Conservation (phyloP, 2,797 vertebrate species). For the Sparidentex hasta region DNA sequence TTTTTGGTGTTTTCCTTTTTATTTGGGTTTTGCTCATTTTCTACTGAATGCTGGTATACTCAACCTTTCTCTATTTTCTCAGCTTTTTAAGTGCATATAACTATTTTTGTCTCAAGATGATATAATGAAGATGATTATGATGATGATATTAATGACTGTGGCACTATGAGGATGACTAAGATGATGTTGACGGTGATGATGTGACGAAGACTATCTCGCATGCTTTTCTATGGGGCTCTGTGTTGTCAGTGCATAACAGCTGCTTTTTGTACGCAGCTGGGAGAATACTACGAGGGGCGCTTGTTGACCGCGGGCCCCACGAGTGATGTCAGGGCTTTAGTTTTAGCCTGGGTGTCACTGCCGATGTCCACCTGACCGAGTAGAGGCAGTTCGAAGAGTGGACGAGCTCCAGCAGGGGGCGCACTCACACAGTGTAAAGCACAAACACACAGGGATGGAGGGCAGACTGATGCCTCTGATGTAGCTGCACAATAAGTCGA, state of each 20-base stretch:
- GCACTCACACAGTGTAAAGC: slow-evolving; percentile 49
- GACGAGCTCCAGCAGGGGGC: slow-evolving; percentile 67
- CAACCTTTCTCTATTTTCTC: slow-evolving; percentile 82
- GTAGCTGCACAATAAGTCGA: slow-evolving; percentile 29
- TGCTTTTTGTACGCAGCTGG: slow-evolving; percentile 45
- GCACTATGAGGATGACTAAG: slow-evolving; percentile 58
- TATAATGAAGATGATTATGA: slow-evolving; percentile 69
- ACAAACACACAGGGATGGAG: slow-evolving; percentile 34
- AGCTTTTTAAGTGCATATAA: slow-evolving; percentile 85
- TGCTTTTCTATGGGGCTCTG: slow-evolving; percentile 79
- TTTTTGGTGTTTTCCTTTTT: slow-evolving; percentile 68
- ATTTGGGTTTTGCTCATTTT: slow-evolving; percentile 78
- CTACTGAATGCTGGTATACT: slow-evolving; percentile 85
- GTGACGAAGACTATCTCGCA: slow-evolving; percentile 75
- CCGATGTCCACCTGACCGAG: slow-evolving; percentile 1
- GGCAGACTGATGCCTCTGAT: slow-evolving; percentile 18
- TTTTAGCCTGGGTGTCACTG: slow-evolving; percentile 6
- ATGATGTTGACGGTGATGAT: slow-evolving; percentile 58
- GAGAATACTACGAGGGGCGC: neutral
- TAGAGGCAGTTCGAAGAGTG: slow-evolving; percentile 4
- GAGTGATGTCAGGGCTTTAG: slow-evolving; percentile 15
- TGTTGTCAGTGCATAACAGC: slow-evolving; percentile 79
- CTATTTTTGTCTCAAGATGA: slow-evolving; percentile 85
- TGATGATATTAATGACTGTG: slow-evolving; percentile 67
- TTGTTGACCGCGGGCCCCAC: slow-evolving; percentile 7